Evolutionary conservation across 1,140 invertebrate genomes (phyloP).

Genomic region (Metopolophium dirhodum): DNA sequence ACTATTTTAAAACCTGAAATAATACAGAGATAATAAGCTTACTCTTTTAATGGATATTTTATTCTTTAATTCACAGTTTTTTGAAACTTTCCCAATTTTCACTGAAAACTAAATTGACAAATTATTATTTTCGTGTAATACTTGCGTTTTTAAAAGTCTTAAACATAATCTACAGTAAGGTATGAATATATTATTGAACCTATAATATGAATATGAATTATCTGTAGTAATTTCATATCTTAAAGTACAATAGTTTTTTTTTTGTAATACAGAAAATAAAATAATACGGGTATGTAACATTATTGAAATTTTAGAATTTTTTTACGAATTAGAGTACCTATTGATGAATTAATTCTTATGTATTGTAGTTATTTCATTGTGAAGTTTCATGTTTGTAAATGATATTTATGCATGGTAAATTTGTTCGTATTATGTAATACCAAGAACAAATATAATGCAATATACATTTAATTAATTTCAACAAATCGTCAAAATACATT

Average conservation of each 20-base stretch:
- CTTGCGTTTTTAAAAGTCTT: background rate
- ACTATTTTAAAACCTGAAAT: background rate
- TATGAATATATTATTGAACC: no score
- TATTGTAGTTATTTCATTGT: background rate
- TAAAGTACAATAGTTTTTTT: background rate
- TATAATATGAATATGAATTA: background rate
- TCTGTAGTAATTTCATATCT: background rate
- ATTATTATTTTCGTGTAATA: background rate
- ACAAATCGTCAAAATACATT: background rate
- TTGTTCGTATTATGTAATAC: background rate
- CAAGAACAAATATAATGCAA: background rate
- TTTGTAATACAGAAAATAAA: background rate
- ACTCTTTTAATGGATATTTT: background rate
- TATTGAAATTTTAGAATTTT: background rate
- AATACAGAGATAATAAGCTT: background rate
- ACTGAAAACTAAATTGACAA: background rate
- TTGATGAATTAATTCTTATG: background rate
- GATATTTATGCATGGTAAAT: background rate
- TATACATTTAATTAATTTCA: conserved; percentile 4
- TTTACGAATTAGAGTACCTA: background rate
- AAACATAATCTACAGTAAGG: background rate
- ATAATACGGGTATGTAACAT: background rate
- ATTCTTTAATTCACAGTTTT: background rate
- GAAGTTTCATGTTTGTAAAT: background rate
- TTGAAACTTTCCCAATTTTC: background rate